A percentile compares a stretch with the other conserved stretches of the same genome.
Evolutionary conservation across 2,797 vertebrate genomes (phyloP).

Genomic region (Rhynchotus rufescens): DNA sequence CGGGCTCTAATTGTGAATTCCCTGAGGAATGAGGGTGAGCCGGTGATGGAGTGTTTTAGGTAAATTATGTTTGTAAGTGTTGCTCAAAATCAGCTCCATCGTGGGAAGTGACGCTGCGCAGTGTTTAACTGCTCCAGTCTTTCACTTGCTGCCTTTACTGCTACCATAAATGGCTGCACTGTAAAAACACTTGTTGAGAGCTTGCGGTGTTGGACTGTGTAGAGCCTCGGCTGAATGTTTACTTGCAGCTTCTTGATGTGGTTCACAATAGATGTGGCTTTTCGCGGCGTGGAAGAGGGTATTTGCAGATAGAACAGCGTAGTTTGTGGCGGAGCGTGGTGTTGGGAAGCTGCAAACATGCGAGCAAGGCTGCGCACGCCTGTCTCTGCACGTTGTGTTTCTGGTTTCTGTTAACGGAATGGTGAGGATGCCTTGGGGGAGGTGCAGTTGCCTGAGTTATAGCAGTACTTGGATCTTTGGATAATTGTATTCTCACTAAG

Average conservation of each 20-base stretch:
- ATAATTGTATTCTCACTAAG: background rate
- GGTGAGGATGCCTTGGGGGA: background rate
- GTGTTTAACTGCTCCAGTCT: background rate
- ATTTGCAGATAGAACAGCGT: slow-evolving; percentile 7
- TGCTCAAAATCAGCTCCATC: background rate
- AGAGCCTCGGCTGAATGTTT: slow-evolving; percentile 63
- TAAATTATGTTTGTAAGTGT: background rate
- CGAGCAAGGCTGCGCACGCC: background rate
- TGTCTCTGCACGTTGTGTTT: background rate
- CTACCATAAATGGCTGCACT: slow-evolving; percentile 57
- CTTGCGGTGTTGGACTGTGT: background rate
- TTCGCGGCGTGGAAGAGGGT: slow-evolving; percentile 48
- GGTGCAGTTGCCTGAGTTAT: background rate
- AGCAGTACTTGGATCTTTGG: background rate
- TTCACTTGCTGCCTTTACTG: background rate
- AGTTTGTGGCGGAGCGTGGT: slow-evolving; percentile 2
- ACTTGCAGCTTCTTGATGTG: slow-evolving; percentile 75
- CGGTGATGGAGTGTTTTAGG: background rate
- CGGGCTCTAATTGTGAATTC: background rate
- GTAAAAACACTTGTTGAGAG: slow-evolving; percentile 30
- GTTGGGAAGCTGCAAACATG: background rate
- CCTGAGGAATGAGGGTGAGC: rapidly evolving
- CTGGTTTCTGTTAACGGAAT: slow-evolving; percentile 21
- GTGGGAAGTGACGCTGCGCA: background rate
- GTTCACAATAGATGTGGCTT: slow-evolving; percentile 72